Evolutionary conservation across 2,888 invertebrate genomes (phyloP).

Genomic region (Scrobipalpa atriplicella): DNA sequence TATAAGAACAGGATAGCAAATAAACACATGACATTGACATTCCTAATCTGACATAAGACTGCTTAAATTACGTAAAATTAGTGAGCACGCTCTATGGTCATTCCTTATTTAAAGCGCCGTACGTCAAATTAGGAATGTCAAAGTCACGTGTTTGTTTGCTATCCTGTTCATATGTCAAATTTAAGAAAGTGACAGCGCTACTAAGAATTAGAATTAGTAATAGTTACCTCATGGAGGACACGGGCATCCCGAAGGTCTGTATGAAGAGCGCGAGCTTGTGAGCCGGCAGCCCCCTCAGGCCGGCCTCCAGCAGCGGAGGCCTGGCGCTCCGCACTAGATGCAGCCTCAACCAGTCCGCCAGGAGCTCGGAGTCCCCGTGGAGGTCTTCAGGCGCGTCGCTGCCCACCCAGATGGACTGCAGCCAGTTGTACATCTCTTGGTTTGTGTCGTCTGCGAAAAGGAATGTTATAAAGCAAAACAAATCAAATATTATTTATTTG

Average conservation of each 20-base stretch:
- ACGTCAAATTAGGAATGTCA: too few species aligned
- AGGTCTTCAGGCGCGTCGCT: constrained; percentile 87
- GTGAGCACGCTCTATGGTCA: too few species aligned
- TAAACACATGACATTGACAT: too few species aligned
- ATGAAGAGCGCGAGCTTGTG: constrained; percentile 96
- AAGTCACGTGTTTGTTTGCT: too few species aligned
- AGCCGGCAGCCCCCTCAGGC: constrained; percentile 92
- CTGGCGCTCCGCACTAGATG: constrained; percentile 95
- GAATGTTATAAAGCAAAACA: not conserved
- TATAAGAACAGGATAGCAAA: too few species aligned
- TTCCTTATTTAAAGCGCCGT: too few species aligned
- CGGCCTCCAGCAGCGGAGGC: constrained; percentile 91
- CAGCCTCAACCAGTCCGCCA: constrained; percentile 97
- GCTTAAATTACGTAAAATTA: too few species aligned
- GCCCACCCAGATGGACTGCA: constrained; percentile 88
- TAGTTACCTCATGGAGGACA: constrained; percentile 91
- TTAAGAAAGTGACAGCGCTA: too few species aligned
- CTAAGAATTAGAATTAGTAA: too few species aligned
- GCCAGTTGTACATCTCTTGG: constrained; percentile 87
- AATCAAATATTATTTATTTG: too few species aligned
- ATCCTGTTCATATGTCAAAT: too few species aligned
- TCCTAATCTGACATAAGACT: too few species aligned
- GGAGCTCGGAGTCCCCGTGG: constrained; percentile 90
- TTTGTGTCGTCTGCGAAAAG: constrained; percentile 63
- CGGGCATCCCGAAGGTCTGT: constrained; percentile 97